These are phyloP conservation scores for Oceanodroma leucorhoa DNA, from an alignment of 2,797 vertebrate species.

Conservation along the genomic window DNA sequence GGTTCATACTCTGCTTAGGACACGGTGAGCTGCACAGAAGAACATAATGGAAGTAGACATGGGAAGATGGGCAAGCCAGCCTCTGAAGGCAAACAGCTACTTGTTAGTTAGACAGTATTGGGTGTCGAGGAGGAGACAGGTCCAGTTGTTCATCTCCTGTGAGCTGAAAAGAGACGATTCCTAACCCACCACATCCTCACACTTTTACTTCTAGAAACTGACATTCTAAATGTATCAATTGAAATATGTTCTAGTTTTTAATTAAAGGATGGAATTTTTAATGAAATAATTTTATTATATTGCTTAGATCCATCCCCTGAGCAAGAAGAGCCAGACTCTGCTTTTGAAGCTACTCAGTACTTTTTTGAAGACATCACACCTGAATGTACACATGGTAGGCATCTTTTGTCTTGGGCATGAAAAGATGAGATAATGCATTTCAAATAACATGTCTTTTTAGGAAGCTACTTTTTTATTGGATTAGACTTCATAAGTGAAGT, in stretches of 20 bases:
- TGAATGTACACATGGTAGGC: constrained; percentile 89
- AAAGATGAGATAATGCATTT: not conserved
- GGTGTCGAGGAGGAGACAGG: not conserved
- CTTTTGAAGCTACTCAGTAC: constrained; percentile 97
- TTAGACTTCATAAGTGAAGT: not conserved
- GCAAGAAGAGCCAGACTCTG: constrained; percentile 94
- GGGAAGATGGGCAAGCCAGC: not conserved
- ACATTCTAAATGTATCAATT: not conserved
- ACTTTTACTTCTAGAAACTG: not conserved
- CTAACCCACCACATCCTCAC: not conserved
- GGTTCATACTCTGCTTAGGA: not conserved
- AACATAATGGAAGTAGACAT: not conserved
- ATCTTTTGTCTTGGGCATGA: not conserved
- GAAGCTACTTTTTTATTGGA: not conserved
- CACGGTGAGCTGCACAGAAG: not conserved
- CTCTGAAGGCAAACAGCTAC: not conserved
- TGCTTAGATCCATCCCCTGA: constrained; percentile 84
- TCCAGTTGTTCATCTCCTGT: not conserved
- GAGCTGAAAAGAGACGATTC: not conserved
- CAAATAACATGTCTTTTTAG: not conserved
- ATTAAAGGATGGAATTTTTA: not conserved
- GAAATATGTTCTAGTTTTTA: not conserved
- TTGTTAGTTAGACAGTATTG: not conserved
- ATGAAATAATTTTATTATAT: not conserved
- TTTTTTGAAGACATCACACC: constrained; percentile 98